Conservation (phyloP, 2,113 vertebrate genomes). For the Suricata suricatta region DNA sequence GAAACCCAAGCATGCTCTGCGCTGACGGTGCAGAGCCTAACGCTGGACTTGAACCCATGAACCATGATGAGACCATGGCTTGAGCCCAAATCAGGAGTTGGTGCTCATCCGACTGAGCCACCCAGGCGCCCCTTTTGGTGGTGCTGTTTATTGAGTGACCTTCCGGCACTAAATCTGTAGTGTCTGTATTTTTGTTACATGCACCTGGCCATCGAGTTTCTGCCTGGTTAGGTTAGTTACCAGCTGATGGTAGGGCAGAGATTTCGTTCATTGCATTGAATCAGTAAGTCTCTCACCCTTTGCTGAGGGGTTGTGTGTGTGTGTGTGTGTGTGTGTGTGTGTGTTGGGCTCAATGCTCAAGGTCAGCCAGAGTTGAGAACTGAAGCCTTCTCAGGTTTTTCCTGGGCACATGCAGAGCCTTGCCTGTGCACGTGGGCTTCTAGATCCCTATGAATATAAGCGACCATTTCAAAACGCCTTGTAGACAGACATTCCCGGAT, state of each 20-base stretch:
- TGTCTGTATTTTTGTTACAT: not conserved
- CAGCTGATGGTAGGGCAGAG: not conserved
- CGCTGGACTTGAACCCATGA: no score
- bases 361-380: not conserved
- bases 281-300: not conserved
- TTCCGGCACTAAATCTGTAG: not conserved
- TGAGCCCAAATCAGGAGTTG: no score
- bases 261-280: not conserved
- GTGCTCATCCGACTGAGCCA: no score
- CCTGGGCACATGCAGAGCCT: not conserved
- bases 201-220: not conserved
- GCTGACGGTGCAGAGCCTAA: no score
- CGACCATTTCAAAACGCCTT: not conserved
- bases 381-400: not conserved
- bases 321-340: not conserved
- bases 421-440: not conserved
- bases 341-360: not conserved
- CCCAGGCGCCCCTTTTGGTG: not conserved
- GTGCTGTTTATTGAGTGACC: not conserved
- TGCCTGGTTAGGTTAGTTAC: not conserved
- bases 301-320: not conserved
- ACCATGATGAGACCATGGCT: no score
- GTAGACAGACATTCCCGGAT: not conserved
- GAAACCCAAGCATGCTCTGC: no score
- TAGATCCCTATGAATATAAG: not conserved